Evolutionary conservation across 2,888 invertebrate species (phyloP).

Genomic region (Plagodis dolabraria): DNA sequence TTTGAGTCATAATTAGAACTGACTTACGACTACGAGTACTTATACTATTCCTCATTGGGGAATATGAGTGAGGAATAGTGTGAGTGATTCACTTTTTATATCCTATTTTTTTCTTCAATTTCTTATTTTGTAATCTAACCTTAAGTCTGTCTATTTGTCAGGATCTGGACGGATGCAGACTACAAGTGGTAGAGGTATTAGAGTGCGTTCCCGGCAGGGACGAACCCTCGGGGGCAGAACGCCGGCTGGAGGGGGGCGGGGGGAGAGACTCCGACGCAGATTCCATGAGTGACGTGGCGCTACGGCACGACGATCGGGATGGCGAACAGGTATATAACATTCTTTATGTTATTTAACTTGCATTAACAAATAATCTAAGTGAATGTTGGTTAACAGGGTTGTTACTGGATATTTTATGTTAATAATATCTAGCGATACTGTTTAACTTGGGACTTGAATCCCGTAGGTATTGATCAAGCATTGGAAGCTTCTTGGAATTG

Average conservation of each 20-base stretch:
- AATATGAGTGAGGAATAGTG: no score
- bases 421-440: no score
- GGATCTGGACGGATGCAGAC: slow-evolving; percentile 71
- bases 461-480: no score
- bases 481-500: no score
- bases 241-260: slow-evolving; percentile 20
- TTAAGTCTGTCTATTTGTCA: slow-evolving; percentile 31
- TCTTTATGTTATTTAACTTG: background rate
- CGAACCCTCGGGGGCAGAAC: slow-evolving; percentile 39
- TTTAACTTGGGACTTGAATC: no score
- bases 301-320: slow-evolving; percentile 54
- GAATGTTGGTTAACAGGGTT: no score
- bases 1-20: no score
- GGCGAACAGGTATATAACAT: slow-evolving; percentile 36
- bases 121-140: background rate
- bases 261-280: slow-evolving; percentile 56
- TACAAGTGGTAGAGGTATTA: slow-evolving; percentile 60
- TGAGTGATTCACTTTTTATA: no score
- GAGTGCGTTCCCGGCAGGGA: slow-evolving; percentile 30
- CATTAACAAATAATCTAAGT: background rate
- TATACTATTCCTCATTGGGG: no score
- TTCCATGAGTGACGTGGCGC: slow-evolving; percentile 57
- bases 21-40: no score
- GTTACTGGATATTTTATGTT: no score
- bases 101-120: background rate